These are phyloP conservation scores for Botia almorhae DNA, from an alignment of 2,797 vertebrate species.

Conservation along the genomic window DNA sequence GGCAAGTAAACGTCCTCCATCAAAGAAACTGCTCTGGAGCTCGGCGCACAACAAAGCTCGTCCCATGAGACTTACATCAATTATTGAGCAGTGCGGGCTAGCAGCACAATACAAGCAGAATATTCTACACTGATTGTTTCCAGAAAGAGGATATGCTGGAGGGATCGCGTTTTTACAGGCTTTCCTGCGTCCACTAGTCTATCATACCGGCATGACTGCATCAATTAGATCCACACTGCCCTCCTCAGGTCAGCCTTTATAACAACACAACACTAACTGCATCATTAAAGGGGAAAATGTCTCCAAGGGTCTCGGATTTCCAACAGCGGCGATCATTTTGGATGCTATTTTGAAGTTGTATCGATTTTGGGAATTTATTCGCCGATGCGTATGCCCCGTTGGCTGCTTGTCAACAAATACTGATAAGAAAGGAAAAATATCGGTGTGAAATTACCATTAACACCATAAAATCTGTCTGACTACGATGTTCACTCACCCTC, in stretches of 20 bases:
- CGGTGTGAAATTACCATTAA: background rate
- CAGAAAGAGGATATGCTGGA: slow-evolving; percentile 45
- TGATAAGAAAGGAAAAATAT: slow-evolving; percentile 17
- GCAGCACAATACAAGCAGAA: slow-evolving; percentile 54
- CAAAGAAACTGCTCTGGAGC: slow-evolving; percentile 51
- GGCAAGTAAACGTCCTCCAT: slow-evolving; percentile 53
- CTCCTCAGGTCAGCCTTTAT: slow-evolving; percentile 46
- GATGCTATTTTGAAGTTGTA: background rate
- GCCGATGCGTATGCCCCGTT: slow-evolving; percentile 10
- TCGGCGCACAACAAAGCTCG: slow-evolving; percentile 50
- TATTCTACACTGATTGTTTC: slow-evolving; percentile 45
- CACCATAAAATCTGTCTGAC: slow-evolving; percentile 14
- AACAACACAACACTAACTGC: slow-evolving; percentile 27
- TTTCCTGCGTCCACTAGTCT: slow-evolving; percentile 45
- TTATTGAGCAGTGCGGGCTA: slow-evolving; percentile 58
- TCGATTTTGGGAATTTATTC: slow-evolving; percentile 10
- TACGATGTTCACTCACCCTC: slow-evolving; percentile 7
- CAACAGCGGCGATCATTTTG: background rate
- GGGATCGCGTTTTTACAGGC: slow-evolving; percentile 35
- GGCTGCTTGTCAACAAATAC: slow-evolving; percentile 21
- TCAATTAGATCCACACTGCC: slow-evolving; percentile 59
- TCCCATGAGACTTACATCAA: slow-evolving; percentile 58
- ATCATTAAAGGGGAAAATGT: slow-evolving; percentile 12
- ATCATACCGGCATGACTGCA: background rate
- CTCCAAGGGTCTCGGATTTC: slow-evolving; percentile 14